Conservation (phyloP, 2,888 invertebrate species). For the Subacronicta megacephala region DNA sequence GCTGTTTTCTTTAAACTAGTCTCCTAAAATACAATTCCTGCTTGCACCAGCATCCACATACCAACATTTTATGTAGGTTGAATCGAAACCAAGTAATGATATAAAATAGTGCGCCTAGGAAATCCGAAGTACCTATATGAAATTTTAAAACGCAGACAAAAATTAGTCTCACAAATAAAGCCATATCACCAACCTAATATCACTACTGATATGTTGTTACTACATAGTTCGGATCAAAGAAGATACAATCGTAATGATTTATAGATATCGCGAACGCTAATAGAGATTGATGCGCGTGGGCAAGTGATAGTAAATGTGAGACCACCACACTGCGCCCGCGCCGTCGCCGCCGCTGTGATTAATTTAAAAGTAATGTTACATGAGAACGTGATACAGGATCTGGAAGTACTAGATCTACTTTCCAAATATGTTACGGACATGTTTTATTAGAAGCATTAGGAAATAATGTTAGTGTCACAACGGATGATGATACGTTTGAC, state of each 20-base stretch:
- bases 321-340: conserved; percentile 43
- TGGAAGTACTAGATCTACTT: conserved; percentile 19
- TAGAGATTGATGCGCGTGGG: conserved; percentile 34
- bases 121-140: no score
- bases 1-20: no score
- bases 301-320: conserved; percentile 33
- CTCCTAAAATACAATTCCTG: no score
- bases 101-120: no score
- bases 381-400: conserved; percentile 11
- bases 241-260: conserved; percentile 37
- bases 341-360: conserved; percentile 9
- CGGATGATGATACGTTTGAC: no score
- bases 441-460: no score
- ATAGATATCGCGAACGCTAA: conserved; percentile 33
- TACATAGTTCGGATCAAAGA: neutral
- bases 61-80: no score
- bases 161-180: conserved; percentile 4
- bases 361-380: conserved; percentile 17
- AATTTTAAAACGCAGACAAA: neutral
- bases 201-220: neutral
- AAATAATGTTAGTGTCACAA: neutral
- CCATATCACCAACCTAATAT: neutral
- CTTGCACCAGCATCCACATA: no score
- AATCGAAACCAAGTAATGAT: no score
- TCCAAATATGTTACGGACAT: conserved; percentile 16